These are phyloP conservation scores for Cynopterus brachyotis DNA, from an alignment of 2,113 vertebrate genomes.

Conservation along the genomic window DNA sequence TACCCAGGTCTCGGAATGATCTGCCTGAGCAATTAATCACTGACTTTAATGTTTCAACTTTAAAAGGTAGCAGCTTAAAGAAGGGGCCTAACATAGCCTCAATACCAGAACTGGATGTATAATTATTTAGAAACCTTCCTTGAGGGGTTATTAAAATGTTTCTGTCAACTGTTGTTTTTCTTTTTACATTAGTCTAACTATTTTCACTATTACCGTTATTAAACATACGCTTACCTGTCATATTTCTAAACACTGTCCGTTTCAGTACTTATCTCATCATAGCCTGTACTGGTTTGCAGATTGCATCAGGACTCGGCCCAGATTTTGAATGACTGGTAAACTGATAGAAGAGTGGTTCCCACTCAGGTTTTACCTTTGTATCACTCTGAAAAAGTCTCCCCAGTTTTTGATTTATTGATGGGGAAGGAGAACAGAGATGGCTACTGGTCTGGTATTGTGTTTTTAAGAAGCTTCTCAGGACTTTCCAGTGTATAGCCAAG, in stretches of 20 bases:
- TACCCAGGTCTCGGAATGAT: background rate
- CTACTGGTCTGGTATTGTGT: background rate
- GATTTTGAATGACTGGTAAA: background rate
- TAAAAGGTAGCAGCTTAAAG: background rate
- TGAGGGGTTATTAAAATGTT: background rate
- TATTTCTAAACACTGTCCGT: background rate
- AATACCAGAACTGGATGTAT: background rate
- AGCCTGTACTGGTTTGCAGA: background rate
- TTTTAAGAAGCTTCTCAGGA: background rate
- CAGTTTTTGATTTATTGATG: background rate
- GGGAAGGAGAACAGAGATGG: fast-evolving
- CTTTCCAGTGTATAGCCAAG: background rate
- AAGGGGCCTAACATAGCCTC: background rate
- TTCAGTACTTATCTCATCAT: background rate
- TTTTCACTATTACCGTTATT: background rate
- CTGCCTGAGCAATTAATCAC: background rate
- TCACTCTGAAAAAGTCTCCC: background rate
- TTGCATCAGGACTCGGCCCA: background rate
- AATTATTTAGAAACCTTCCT: background rate
- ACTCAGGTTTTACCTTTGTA: background rate
- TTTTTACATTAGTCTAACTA: background rate
- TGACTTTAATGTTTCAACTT: background rate
- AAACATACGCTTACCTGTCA: background rate
- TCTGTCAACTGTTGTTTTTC: background rate
- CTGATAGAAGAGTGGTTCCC: background rate